Percentiles rank a stretch among this genome's conserved stretches.
Conservation (phyloP, 2,888 invertebrate species). For the Melieria crassipennis region DNA sequence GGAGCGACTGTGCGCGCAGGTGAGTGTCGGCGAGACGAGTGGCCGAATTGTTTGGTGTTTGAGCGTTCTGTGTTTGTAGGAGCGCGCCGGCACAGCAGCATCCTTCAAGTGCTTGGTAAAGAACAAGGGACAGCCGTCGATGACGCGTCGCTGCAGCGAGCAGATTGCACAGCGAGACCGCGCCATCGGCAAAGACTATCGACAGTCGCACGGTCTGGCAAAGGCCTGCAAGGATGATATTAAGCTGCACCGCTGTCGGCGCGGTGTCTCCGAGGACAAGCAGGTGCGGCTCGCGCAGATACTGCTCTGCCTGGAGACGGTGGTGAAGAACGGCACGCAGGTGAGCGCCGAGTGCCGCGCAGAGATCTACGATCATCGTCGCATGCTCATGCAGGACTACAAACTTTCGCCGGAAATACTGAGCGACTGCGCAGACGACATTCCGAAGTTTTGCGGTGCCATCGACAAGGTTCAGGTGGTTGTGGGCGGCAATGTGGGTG, state of each 20-base stretch:
- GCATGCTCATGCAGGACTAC: constrained; percentile 92
- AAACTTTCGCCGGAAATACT: constrained; percentile 93
- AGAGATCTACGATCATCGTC: constrained; percentile 92
- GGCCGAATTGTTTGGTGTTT: background rate
- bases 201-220: constrained; percentile 87
- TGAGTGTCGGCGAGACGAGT: constrained; percentile 23
- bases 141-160: constrained; percentile 79
- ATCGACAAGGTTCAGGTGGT: constrained; percentile 67
- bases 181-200: constrained; percentile 90
- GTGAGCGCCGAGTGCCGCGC: constrained; percentile 81
- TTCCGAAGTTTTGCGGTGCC: constrained; percentile 77
- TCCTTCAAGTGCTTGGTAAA: constrained; percentile 90
- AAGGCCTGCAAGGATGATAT: constrained; percentile 92
- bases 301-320: constrained; percentile 89
- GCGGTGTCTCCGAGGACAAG: constrained; percentile 82
- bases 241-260: constrained; percentile 83
- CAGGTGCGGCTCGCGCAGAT: constrained; percentile 89
- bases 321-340: constrained; percentile 76
- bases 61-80: constrained; percentile 63
- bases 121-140: constrained; percentile 77
- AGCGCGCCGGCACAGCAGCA: constrained; percentile 79
- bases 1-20: constrained; percentile 75
- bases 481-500: constrained; percentile 48
- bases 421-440: constrained; percentile 85
- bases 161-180: constrained; percentile 87